A percentile compares a stretch with the other conserved stretches of the same genome.
Conservation (phyloP, 2,113 vertebrate genomes). For the Paracanthobrama guichenoti region DNA sequence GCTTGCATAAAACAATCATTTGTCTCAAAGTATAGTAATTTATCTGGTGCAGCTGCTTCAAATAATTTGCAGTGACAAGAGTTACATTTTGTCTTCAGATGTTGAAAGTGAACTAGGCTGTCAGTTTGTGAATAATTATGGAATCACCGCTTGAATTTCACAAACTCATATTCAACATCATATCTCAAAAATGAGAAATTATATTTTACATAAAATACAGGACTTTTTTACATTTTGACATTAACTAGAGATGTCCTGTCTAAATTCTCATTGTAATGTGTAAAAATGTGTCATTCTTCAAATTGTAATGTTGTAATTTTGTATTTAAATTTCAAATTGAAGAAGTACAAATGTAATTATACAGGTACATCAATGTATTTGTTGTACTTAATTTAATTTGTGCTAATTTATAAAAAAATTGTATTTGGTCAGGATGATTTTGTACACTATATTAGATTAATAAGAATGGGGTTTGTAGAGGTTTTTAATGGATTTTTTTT, state of each 20-base stretch:
- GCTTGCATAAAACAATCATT: not conserved
- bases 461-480: not conserved
- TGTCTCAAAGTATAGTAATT: not conserved
- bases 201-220: not conserved
- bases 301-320: not conserved
- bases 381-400: not conserved
- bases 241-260: not conserved
- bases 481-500: too few species aligned
- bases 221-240: not conserved
- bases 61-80: not conserved
- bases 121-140: not conserved
- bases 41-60: constrained; percentile 2
- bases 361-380: not conserved
- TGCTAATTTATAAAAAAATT: not conserved
- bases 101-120: not conserved
- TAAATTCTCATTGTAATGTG: not conserved
- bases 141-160: not conserved
- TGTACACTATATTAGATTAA: not conserved
- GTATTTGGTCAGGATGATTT: not conserved
- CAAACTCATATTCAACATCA: not conserved
- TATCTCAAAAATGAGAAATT: too few species aligned
- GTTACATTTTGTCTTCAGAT: not conserved
- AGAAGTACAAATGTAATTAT: not conserved
- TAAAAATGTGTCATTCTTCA: not conserved
- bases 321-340: not conserved